These are phyloP conservation scores for Acanthoscelides obtectus DNA, from an alignment of 2,888 invertebrate species.

Conservation along the genomic window DNA sequence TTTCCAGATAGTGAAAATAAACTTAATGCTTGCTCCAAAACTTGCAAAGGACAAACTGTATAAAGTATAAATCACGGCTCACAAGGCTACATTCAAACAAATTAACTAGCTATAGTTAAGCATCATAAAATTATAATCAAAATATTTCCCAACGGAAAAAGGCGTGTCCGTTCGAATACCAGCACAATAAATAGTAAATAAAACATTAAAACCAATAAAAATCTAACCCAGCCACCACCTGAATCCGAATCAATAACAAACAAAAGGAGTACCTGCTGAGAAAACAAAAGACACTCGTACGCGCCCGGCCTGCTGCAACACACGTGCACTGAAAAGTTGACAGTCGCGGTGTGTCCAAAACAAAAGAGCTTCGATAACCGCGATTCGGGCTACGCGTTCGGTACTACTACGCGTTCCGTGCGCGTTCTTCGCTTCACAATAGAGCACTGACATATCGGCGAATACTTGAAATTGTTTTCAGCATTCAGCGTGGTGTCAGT, in stretches of 20 bases:
- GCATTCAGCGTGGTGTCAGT: conserved; percentile 7
- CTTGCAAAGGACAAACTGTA: too few relatives aligned
- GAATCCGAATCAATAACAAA: not conserved
- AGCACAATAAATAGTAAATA: conserved; percentile 9
- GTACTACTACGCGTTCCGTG: too few relatives aligned
- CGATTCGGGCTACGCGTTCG: not conserved
- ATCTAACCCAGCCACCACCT: not conserved
- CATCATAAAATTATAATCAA: conserved; percentile 16
- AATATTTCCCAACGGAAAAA: conserved; percentile 20
- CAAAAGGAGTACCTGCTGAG: conserved; percentile 9
- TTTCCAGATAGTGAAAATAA: too few relatives aligned
- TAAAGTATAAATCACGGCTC: too few relatives aligned
- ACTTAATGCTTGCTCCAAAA: too few relatives aligned
- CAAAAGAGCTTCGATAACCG: conserved; percentile 6
- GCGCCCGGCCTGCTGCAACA: conserved; percentile 7
- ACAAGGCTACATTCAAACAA: too few relatives aligned
- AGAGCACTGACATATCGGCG: conserved; percentile 29
- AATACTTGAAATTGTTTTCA: conserved; percentile 45
- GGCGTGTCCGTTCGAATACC: conserved; percentile 18
- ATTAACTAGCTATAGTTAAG: conserved; percentile 8
- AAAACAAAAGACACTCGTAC: conserved; percentile 16
- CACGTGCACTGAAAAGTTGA: conserved; percentile 20
- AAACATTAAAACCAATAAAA: not conserved
- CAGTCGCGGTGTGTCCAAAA: conserved; percentile 14
- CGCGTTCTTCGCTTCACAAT: not conserved